These are phyloP conservation scores for Andrena trimmerana DNA, from an alignment of 2,888 invertebrate genomes.

Conservation along the genomic window DNA sequence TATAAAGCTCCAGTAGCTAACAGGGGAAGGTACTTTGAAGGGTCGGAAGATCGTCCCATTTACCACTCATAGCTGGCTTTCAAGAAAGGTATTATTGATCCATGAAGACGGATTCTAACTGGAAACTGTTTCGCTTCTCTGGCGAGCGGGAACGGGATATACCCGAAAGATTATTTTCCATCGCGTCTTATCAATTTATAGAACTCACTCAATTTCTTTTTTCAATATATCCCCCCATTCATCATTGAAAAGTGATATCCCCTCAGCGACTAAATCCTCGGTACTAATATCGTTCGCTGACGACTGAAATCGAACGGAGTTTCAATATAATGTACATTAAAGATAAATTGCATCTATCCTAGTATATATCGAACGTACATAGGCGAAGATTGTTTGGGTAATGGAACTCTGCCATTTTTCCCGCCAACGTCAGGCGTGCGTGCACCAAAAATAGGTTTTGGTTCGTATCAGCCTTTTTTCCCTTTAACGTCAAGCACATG, in stretches of 20 bases:
- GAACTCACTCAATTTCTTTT: slow-evolving; percentile 22
- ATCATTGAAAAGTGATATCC: slow-evolving; percentile 9
- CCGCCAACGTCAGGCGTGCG: neutral
- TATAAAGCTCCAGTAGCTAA: slow-evolving; percentile 39
- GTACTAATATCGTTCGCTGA: slow-evolving; percentile 12
- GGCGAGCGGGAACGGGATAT: slow-evolving; percentile 17
- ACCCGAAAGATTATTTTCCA: slow-evolving; percentile 41
- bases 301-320: neutral
- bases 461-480: neutral
- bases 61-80: slow-evolving; percentile 61
- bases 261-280: slow-evolving; percentile 10
- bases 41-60: slow-evolving; percentile 64
- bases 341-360: neutral
- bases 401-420: neutral
- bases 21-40: slow-evolving; percentile 53
- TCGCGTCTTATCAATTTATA: slow-evolving; percentile 30
- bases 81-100: slow-evolving; percentile 64
- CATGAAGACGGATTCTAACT: slow-evolving; percentile 50
- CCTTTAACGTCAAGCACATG: neutral
- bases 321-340: neutral
- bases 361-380: neutral
- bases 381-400: neutral
- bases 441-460: neutral
- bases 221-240: slow-evolving; percentile 1
- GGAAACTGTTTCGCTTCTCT: slow-evolving; percentile 45